Evolutionary conservation across 2,797 vertebrate species (phyloP).

Genomic region (Philypnodon macrostomus): DNA sequence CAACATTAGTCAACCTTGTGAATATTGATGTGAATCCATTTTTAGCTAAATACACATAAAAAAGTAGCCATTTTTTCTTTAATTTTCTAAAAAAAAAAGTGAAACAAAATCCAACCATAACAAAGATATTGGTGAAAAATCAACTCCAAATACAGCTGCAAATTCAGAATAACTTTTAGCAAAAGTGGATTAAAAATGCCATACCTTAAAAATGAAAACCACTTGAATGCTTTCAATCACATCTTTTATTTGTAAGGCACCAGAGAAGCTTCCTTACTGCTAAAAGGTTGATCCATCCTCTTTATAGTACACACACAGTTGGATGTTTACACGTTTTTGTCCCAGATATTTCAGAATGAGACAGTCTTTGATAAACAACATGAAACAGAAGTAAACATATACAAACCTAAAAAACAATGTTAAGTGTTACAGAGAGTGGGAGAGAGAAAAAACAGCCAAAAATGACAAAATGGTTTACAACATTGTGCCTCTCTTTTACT

Average conservation of each 20-base stretch:
- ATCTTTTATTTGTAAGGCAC: constrained; percentile 87
- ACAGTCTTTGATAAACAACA: constrained; percentile 73
- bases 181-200: no score
- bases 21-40: no score
- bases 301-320: constrained; percentile 76
- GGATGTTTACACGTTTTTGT: constrained; percentile 64
- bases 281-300: constrained; percentile 79
- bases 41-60: no score
- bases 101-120: no score
- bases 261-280: constrained; percentile 86
- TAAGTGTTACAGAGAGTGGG: constrained; percentile 65
- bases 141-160: no score
- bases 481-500: constrained; percentile 67
- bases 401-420: constrained; percentile 76
- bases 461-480: constrained; percentile 61
- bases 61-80: no score
- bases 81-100: no score
- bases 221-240: constrained; percentile 66
- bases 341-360: constrained; percentile 64
- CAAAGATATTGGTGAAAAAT: no score
- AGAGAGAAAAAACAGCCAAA: constrained; percentile 36
- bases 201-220: constrained; percentile 18
- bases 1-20: no score
- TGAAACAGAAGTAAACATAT: constrained; percentile 67
- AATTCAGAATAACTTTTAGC: no score